Evolutionary conservation across 1,140 invertebrate genomes (phyloP), one percentile per base, ranked within the genome.

Genomic region (Drosophila punjabiensis): DNA sequence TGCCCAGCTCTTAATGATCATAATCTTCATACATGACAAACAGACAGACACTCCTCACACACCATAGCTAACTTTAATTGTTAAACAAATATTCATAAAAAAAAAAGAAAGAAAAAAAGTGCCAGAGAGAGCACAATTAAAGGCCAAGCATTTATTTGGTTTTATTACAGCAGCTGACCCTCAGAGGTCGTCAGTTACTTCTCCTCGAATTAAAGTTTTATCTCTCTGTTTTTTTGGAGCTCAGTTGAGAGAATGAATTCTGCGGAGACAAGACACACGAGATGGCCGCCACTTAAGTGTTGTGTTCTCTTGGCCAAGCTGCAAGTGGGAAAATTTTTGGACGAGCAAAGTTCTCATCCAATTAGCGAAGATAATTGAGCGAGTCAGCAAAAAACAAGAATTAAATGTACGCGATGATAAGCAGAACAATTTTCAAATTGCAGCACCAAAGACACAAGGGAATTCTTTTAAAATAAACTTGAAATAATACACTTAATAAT

Each of bases 1-100:
- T 74, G 50, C 61, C 69, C 68, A 71, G 52, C 69, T 65, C 79
- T 71, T 79, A 50, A 80, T 83, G 71, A 79, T 87, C 56, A 79
- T 76, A 82, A 82, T 68, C 62, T 79, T 80, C 39, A 16, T 28
- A 65, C 64, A 81, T 37, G 66, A 45, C 74, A 58, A 33, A 58
- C 30, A 43, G 41, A 41, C 53, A 45, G 18, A 56, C 53, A 24
- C 32, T 37, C 53, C n/a, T 14, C 58, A 47, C 20, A 56, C 70
- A 45, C 37, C 50, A 20, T 32, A 8, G 62, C 32, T 35, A 68
- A 52, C 39, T 73, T 79, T 73, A 79, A 79, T 79, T 79, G 76
- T 79, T 79, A 79, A 71, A 56, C 77, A 79, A 79, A 79, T 79
- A 75, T 74, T 43, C 55, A 55, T 69, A 41, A 74, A 50, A 65